These are phyloP conservation scores for Apamea epomidion DNA, from an alignment of 2,888 invertebrate species.

Conservation along the genomic window DNA sequence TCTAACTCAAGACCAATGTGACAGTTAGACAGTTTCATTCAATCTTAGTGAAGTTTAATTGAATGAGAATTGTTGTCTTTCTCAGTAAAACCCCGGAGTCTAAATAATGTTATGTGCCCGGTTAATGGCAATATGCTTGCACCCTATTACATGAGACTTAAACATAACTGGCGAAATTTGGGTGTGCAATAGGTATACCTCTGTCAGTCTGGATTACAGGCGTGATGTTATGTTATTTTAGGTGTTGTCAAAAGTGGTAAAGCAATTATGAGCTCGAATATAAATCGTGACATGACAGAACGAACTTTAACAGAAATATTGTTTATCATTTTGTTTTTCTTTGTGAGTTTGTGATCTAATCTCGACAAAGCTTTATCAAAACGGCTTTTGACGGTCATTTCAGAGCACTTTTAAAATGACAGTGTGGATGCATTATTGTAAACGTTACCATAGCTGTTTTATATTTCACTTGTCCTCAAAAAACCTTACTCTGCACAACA, in stretches of 20 bases:
- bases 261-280: neutral
- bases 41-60: neutral
- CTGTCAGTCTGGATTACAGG: neutral
- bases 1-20: neutral
- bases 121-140: neutral
- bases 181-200: neutral
- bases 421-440: neutral
- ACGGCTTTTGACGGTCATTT: neutral
- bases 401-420: neutral
- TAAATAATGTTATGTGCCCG: neutral
- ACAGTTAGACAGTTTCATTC: neutral
- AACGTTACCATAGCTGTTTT: neutral
- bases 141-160: neutral
- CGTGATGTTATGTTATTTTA: too few species aligned
- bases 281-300: neutral
- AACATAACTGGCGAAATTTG: neutral
- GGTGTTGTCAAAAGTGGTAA: neutral
- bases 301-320: neutral
- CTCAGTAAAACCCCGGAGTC: neutral
- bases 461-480: constrained; percentile 4
- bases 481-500: constrained; percentile 1
- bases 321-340: neutral
- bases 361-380: neutral
- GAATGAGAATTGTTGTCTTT: too few species aligned
- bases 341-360: neutral